Percentiles rank a stretch among this genome's conserved stretches.
These are phyloP conservation scores for Herpetotheres cachinnans DNA, from an alignment of 2,113 vertebrate species.

Conservation along the genomic window DNA sequence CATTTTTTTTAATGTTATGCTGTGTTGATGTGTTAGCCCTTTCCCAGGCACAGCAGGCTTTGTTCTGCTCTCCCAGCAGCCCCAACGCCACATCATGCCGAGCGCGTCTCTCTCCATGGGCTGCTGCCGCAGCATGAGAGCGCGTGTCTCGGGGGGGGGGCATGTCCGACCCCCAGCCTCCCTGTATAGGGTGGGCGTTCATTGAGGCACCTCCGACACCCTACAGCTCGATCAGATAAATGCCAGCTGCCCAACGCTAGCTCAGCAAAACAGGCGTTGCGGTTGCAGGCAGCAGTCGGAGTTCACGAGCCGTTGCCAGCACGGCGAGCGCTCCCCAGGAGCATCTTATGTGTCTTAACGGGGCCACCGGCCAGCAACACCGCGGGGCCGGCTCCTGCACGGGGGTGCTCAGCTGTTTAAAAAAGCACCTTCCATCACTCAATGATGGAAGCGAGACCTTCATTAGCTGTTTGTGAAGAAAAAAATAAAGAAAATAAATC, in stretches of 20 bases:
- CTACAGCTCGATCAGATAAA: neutral
- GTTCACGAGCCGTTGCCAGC: too few species aligned
- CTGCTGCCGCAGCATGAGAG: too few species aligned
- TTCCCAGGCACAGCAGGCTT: neutral
- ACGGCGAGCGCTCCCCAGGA: too few species aligned
- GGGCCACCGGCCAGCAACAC: neutral
- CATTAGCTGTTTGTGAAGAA: neutral
- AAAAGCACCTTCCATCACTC: neutral
- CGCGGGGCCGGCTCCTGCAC: neutral
- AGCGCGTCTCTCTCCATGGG: neutral
- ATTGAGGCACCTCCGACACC: neutral
- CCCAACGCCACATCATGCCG: neutral
- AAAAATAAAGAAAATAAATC: neutral
- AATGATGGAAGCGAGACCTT: neutral
- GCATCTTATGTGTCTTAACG: neutral
- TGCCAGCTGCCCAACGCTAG: neutral
- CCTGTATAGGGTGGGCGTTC: neutral
- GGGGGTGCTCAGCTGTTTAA: neutral
- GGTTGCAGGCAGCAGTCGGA: neutral
- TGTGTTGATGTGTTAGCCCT: neutral
- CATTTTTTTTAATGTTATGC: too few species aligned
- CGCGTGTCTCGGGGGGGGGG: too few species aligned
- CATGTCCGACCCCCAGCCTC: neutral
- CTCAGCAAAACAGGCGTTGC: neutral
- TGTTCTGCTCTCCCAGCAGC: neutral